These are phyloP conservation scores for Varroa destructor DNA, from an alignment of 1,140 invertebrate species.

Conservation along the genomic window DNA sequence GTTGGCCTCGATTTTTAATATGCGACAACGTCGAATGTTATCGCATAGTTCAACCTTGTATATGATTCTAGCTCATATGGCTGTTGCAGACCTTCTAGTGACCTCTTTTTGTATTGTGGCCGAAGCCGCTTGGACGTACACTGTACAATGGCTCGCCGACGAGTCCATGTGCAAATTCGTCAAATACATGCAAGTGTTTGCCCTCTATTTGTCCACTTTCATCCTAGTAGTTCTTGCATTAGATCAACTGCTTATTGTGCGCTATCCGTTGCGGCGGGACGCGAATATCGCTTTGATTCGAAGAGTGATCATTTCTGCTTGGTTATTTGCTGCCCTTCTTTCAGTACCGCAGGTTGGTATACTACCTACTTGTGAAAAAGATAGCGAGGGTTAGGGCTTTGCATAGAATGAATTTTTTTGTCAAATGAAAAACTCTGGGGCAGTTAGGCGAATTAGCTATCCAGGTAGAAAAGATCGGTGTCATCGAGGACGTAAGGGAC, in stretches of 20 bases:
- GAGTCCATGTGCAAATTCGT: slow-evolving; percentile 64
- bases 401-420: no score
- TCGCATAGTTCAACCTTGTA: slow-evolving; percentile 38
- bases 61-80: slow-evolving; percentile 51
- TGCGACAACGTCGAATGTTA: slow-evolving; percentile 17
- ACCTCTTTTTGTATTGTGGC: slow-evolving; percentile 63
- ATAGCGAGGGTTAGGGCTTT: no score
- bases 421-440: no score
- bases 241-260: slow-evolving; percentile 21
- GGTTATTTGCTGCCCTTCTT: slow-evolving; percentile 12
- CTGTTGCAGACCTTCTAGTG: slow-evolving; percentile 56
- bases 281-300: not conserved
- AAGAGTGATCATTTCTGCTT: not conserved
- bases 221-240: slow-evolving; percentile 11
- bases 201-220: slow-evolving; percentile 58
- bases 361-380: no score
- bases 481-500: no score
- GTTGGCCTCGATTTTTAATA: not conserved
- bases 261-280: slow-evolving; percentile 16
- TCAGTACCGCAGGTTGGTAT: slow-evolving; percentile 6
- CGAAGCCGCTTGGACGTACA: slow-evolving; percentile 61
- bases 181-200: slow-evolving; percentile 69
- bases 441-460: no score
- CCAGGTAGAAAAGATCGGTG: no score
- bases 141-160: slow-evolving; percentile 63